These are phyloP conservation scores for Amphipyra tragopoginis DNA, from an alignment of 2,888 invertebrate species.

Conservation along the genomic window DNA sequence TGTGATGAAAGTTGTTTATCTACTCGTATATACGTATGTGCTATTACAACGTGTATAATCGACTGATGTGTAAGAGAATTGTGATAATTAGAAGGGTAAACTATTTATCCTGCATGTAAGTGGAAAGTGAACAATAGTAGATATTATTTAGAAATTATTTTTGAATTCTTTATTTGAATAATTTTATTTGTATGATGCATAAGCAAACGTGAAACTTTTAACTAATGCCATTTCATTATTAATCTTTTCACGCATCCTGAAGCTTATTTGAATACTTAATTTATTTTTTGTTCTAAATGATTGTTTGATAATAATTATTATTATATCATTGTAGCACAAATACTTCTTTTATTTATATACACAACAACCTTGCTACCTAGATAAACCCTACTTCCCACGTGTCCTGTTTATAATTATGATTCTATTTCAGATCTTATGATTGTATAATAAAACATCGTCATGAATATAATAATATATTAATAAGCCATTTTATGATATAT, in stretches of 20 bases:
- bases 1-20: slow-evolving; percentile 33
- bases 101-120: slow-evolving; percentile 60
- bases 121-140: slow-evolving; percentile 56
- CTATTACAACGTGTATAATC: slow-evolving; percentile 68
- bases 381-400: slow-evolving; percentile 19
- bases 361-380: slow-evolving; percentile 12
- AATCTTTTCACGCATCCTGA: slow-evolving; percentile 39
- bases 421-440: not conserved
- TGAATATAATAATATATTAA: slow-evolving; percentile 35
- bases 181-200: slow-evolving; percentile 23
- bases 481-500: slow-evolving; percentile 13
- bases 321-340: slow-evolving; percentile 49
- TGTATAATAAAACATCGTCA: slow-evolving; percentile 29
- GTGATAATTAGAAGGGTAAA: slow-evolving; percentile 81
- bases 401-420: not conserved
- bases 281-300: slow-evolving; percentile 37
- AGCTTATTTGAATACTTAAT: slow-evolving; percentile 46
- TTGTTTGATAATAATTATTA: slow-evolving; percentile 39
- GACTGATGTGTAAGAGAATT: slow-evolving; percentile 84
- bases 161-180: slow-evolving; percentile 35
- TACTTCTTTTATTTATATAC: slow-evolving; percentile 43
- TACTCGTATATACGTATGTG: slow-evolving; percentile 48
- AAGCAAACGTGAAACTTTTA: slow-evolving; percentile 16
- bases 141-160: slow-evolving; percentile 42
- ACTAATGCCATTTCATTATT: slow-evolving; percentile 32